These are phyloP conservation scores for Sinocyclocheilus grahami DNA, from an alignment of 2,113 vertebrate species.

Conservation along the genomic window DNA sequence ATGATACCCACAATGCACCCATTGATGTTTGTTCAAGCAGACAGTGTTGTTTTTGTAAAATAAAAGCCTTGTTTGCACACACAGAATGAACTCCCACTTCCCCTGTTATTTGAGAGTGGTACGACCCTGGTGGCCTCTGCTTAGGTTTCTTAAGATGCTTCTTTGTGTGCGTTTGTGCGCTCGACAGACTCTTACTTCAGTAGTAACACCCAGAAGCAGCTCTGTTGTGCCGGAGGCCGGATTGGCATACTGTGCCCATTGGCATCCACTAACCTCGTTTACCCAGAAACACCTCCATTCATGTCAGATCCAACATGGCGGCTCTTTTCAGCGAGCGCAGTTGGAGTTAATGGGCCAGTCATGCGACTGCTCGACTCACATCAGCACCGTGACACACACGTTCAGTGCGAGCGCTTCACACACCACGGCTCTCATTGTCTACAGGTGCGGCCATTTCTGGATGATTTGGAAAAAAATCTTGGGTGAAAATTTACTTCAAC, in stretches of 20 bases:
- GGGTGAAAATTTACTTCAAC: no score
- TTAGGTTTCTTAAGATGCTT: slow-evolving; percentile 12
- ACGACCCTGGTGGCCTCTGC: slow-evolving; percentile 37
- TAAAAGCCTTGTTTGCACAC: slow-evolving; percentile 41
- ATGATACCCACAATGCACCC: slow-evolving; percentile 55
- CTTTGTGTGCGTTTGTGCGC: slow-evolving; percentile 45
- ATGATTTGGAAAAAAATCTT: not conserved
- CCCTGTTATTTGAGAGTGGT: slow-evolving; percentile 24
- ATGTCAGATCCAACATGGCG: slow-evolving; percentile 52
- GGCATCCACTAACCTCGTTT: slow-evolving; percentile 57
- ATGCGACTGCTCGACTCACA: slow-evolving; percentile 40
- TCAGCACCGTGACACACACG: not conserved
- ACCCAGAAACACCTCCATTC: slow-evolving; percentile 55
- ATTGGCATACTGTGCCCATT: slow-evolving; percentile 50
- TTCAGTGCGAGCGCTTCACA: not conserved
- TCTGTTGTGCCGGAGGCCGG: slow-evolving; percentile 7
- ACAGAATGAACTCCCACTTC: slow-evolving; percentile 36
- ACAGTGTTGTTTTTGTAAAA: slow-evolving; percentile 54
- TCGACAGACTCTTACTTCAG: slow-evolving; percentile 41
- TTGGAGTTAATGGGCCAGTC: slow-evolving; percentile 46
- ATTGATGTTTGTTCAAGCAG: slow-evolving; percentile 56
- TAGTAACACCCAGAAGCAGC: not conserved
- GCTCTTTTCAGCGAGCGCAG: slow-evolving; percentile 33
- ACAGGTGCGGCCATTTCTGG: not conserved
- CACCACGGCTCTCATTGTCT: not conserved